Conservation (phyloP, 1,140 invertebrate genomes). For the Drusus annulatus region DNA sequence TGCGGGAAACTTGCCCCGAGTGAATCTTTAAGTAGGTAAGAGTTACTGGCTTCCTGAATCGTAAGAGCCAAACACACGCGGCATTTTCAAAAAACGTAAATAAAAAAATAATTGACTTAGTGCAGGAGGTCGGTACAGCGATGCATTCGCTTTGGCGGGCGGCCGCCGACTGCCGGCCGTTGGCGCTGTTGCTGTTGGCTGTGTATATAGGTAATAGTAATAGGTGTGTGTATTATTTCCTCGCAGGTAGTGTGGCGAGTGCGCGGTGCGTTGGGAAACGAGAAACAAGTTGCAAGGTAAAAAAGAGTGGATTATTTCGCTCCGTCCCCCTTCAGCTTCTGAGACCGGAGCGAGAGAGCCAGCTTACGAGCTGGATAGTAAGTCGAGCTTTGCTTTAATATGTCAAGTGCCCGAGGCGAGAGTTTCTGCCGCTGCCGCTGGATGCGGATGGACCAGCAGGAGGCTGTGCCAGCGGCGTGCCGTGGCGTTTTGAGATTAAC, state of each 20-base stretch:
- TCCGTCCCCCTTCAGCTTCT: conserved; percentile 60
- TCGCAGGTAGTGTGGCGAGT: conserved; percentile 20
- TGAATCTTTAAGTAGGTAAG: neutral
- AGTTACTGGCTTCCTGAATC: conserved; percentile 1
- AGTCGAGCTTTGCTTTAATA: neutral
- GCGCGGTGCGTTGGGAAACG: conserved; percentile 56
- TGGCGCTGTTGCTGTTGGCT: neutral
- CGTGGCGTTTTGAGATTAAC: no score
- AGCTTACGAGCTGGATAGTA: conserved; percentile 9
- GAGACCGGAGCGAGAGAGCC: neutral
- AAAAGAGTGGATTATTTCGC: conserved; percentile 36
- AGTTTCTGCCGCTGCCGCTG: conserved; percentile 5
- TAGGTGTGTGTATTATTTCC: conserved; percentile 22
- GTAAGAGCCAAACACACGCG: conserved; percentile 22
- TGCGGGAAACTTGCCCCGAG: neutral
- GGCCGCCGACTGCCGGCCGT: conserved; percentile 38
- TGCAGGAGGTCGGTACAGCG: neutral
- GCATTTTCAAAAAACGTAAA: conserved; percentile 64
- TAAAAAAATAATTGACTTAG: neutral
- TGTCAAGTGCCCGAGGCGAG: conserved; percentile 40
- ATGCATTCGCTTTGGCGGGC: conserved; percentile 60
- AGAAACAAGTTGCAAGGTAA: conserved; percentile 60
- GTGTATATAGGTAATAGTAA: no score
- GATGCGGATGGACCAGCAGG: neutral
- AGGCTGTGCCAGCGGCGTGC: neutral